A percentile compares a stretch with the other conserved stretches of the same genome.
phyloP scores from a whole-genome alignment of 1,140 invertebrate species.

The Kradibia gibbosae region DNA sequence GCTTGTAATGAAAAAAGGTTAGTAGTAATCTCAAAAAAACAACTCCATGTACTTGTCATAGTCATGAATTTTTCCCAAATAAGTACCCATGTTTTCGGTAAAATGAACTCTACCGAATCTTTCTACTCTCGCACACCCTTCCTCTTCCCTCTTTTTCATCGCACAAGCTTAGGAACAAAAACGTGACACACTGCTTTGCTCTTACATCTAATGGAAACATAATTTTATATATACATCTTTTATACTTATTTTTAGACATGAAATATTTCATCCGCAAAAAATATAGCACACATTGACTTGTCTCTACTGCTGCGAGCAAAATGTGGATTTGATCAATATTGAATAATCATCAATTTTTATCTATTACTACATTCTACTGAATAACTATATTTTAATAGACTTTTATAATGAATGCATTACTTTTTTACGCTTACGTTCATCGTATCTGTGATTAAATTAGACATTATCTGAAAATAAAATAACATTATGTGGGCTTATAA shows the following conservation, averaged over 20 bases:
- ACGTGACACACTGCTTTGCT: not conserved
- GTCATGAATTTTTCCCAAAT: not conserved
- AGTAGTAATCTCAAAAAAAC: constrained; percentile 1
- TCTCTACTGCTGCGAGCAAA: not conserved
- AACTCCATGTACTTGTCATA: not conserved
- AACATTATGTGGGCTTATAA: not conserved
- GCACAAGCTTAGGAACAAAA: not conserved
- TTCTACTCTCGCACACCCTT: not conserved
- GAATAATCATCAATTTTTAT: not conserved
- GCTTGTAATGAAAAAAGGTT: not conserved
- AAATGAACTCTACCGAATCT: not conserved
- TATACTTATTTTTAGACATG: not conserved
- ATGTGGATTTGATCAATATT: not conserved
- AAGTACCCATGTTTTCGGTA: not conserved
- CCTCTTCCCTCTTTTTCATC: not conserved
- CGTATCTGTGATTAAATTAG: not conserved
- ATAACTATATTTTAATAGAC: not conserved
- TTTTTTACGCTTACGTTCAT: not conserved
- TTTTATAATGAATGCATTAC: not conserved
- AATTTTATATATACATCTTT: not conserved
- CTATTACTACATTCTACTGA: not conserved
- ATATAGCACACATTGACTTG: not conserved
- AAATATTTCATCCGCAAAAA: not conserved
- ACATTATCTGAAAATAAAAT: not conserved
- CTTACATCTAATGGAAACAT: not conserved